Evolutionary conservation across 2,797 vertebrate genomes (phyloP), one percentile per base, ranked within the genome.

Genomic region (Etheostoma nigrum): DNA sequence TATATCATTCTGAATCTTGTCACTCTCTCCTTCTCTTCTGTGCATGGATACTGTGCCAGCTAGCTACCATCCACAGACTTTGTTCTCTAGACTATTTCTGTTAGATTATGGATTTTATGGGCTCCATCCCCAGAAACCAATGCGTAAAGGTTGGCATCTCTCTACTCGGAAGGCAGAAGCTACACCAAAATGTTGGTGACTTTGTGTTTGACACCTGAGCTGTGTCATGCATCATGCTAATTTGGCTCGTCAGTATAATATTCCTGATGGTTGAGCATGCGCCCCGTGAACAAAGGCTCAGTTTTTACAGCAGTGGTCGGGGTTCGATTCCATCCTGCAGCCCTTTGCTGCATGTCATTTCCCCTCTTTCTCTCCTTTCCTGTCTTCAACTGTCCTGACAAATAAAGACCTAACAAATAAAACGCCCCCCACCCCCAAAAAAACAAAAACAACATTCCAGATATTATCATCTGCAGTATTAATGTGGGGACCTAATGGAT

Each of bases 391-490:
- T 40, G 10, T 40, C 36, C 36, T 36, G 3, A 11, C 36, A 36
- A 36, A 36, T 36, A 36, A 36, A 36, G 36, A 2, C 36, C 36
- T 36, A 10, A 10, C 8, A 10, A 36, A 30, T 30, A 30, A 2
- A 10, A 2, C 8, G 0, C 8, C 33, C 8, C 33, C 33, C 33
- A 5, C 1, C 30, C 30, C 5, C 9, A 9, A 10, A 36, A 36
- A 36, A 36, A 36, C 30, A 30, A 30, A 5, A 27, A 27, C 27
- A 71, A 11, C 60, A 0, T 58, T 36, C 1, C 49, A 0, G 30
- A 44, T 54, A 52, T 36, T 36, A 64, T 59, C 49, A 60, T 6
- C 27, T 27, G 21, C 58, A 48, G 48, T 40, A 51, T 61, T 74
- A 65, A 57, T 25, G 45, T 47, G 49, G 16, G 44, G 7, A 69